These are phyloP conservation scores for Rhorus exstirpatorius DNA, from an alignment of 2,888 invertebrate genomes.

Conservation along the genomic window DNA sequence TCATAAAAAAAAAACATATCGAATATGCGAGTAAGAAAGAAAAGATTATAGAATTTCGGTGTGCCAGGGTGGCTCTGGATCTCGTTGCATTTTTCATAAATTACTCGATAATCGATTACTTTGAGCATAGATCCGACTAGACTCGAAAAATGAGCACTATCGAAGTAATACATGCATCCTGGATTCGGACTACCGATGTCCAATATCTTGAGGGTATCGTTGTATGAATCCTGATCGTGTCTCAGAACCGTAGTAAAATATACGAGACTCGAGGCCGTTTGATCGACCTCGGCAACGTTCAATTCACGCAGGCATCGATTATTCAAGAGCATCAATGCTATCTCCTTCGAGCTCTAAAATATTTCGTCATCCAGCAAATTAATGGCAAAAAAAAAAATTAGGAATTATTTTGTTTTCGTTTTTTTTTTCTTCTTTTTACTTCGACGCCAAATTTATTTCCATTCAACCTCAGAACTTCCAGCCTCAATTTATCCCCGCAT, in stretches of 20 bases:
- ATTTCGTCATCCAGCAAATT: not conserved
- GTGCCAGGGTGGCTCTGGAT: no score
- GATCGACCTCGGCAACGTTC: slow-evolving; percentile 88
- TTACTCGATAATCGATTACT: slow-evolving; percentile 72
- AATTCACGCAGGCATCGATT: slow-evolving; percentile 86
- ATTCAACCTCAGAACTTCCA: slow-evolving; percentile 87
- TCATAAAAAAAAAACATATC: no score
- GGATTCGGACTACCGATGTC: slow-evolving; percentile 85
- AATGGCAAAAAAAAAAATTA: no score
- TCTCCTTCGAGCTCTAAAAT: slow-evolving; percentile 86
- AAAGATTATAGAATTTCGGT: no score
- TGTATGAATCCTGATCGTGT: slow-evolving; percentile 81
- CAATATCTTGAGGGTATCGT: slow-evolving; percentile 82
- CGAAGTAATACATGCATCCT: slow-evolving; percentile 76
- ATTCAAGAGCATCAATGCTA: slow-evolving; percentile 87
- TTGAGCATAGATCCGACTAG: slow-evolving; percentile 82
- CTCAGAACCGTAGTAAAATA: slow-evolving; percentile 86
- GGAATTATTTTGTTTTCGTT: not conserved
- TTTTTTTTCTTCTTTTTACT: slow-evolving; percentile 76
- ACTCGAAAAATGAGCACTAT: slow-evolving; percentile 80
- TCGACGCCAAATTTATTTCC: slow-evolving; percentile 88
- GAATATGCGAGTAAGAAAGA: no score
- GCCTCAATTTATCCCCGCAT: slow-evolving; percentile 81
- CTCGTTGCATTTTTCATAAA: not conserved
- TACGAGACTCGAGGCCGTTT: slow-evolving; percentile 87